Evolutionary conservation across 2,888 invertebrate genomes (phyloP).

Genomic region (Corbicula japonica): DNA sequence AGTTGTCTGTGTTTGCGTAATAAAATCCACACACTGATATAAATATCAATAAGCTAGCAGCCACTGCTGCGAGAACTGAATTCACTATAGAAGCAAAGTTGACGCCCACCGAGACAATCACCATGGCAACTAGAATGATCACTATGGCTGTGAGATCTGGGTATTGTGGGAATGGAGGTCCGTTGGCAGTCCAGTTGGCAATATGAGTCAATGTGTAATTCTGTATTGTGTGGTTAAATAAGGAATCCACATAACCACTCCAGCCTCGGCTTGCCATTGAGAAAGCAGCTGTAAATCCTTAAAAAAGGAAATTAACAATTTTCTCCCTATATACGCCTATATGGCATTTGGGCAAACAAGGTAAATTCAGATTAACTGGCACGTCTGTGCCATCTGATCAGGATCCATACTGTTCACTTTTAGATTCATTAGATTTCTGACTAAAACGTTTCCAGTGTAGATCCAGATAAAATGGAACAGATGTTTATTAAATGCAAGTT

Average conservation of each 20-base stretch:
- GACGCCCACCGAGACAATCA: slow-evolving; percentile 81
- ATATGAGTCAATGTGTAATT: slow-evolving; percentile 64
- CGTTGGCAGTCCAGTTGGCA: slow-evolving; percentile 68
- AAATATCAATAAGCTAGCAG: slow-evolving; percentile 84
- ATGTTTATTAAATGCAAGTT: no score
- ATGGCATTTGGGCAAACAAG: no score
- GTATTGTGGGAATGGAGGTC: slow-evolving; percentile 74
- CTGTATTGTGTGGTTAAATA: slow-evolving; percentile 78
- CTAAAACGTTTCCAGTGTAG: no score
- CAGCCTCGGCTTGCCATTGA: slow-evolving; percentile 86
- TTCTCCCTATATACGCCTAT: no score
- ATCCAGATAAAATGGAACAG: no score
- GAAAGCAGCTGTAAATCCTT: slow-evolving; percentile 65
- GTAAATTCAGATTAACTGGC: no score
- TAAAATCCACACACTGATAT: slow-evolving; percentile 91
- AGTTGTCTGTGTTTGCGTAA: slow-evolving; percentile 93
- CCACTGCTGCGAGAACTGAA: slow-evolving; percentile 83
- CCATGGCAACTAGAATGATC: slow-evolving; percentile 87
- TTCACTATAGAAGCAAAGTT: slow-evolving; percentile 85
- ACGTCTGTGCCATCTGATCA: no score
- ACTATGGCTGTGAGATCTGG: slow-evolving; percentile 86
- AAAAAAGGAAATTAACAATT: slow-evolving; percentile 1
- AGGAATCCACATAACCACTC: slow-evolving; percentile 83
- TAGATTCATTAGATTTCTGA: no score
- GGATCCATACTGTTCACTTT: no score